These are phyloP conservation scores for Disparrhopalites patrizii DNA, from an alignment of 2,888 invertebrate species.

Conservation along the genomic window DNA sequence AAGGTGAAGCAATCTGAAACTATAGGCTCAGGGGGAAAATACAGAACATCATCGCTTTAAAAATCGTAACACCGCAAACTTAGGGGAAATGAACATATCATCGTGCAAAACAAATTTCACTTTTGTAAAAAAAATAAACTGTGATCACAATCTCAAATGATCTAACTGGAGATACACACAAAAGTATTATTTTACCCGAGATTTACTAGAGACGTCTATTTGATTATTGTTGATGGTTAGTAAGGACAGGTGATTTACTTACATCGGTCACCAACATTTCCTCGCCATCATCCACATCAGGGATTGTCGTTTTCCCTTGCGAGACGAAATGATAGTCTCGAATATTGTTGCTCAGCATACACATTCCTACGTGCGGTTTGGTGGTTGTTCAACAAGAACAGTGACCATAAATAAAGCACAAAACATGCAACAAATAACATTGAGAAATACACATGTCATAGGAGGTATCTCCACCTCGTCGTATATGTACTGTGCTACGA, in stretches of 20 bases:
- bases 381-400: conserved; percentile 6
- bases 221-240: no score
- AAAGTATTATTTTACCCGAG: no score
- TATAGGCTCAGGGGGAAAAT: no score
- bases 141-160: no score
- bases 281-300: conserved; percentile 58
- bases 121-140: no score
- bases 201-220: no score
- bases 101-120: no score
- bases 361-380: conserved; percentile 50
- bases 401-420: conserved; percentile 1
- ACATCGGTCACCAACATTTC: conserved; percentile 54
- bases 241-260: conserved; percentile 38
- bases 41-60: no score
- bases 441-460: conserved; percentile 9
- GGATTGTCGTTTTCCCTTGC: conserved; percentile 59
- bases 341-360: conserved; percentile 77
- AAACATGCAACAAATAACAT: conserved; percentile 15
- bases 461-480: neutral
- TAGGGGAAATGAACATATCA: no score
- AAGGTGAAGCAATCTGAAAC: no score
- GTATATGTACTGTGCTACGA: conserved; percentile 1
- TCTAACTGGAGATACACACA: no score
- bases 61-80: no score
- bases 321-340: conserved; percentile 63